Evolutionary conservation across 2,113 vertebrate species (phyloP), one percentile per base, ranked within the genome.

Genomic region (Hyaena hyaena): DNA sequence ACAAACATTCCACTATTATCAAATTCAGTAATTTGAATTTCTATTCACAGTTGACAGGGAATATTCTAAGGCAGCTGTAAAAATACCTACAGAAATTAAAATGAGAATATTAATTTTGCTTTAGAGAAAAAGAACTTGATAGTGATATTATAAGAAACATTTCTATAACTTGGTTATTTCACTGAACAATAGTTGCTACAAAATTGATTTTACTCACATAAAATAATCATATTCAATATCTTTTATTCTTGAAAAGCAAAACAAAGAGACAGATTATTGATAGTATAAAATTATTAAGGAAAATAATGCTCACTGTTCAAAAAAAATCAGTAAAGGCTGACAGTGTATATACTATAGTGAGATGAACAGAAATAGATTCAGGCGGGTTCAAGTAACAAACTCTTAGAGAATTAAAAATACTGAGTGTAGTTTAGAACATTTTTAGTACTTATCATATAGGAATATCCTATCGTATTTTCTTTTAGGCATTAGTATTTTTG

Each of bases 21-120:
- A 69, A 71, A 92, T 69, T 39, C 16, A 68, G 93, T 45, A 86
- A 88, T 77, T 95, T 92, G 31, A 85, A 88, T 96, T 93, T 90
- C 88, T 88, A 79, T 82, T 93, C 74, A 71, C 15, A 83, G 45
- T 2, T 63, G 50, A 85, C 19, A 82, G 35, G 33, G 69, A 93
- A 65, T 81, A 93, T 86, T 93, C 96, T 88, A 97, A 96, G 61
- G 63, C n/a, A 93, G 12, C 26, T 94, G 5, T 74, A 83, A 95
- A 93, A 95, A 39, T 50, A 93, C n/a, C 43, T 43, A 65, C 3
- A 93, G 28, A 86, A 85, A 79, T 94, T 94, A 86, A 77, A 97
- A 86, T 53, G 45, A 97, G 79, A 91, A 68, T 85, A 68, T 28
- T 55, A 86, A 88, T 92, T 92, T 50, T 93, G n/a, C 35, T 58